Percentiles rank a stretch among this genome's conserved stretches.
phyloP scores from a whole-genome alignment of 2,888 invertebrate species.

The Caenorhabditis sp. region DNA sequence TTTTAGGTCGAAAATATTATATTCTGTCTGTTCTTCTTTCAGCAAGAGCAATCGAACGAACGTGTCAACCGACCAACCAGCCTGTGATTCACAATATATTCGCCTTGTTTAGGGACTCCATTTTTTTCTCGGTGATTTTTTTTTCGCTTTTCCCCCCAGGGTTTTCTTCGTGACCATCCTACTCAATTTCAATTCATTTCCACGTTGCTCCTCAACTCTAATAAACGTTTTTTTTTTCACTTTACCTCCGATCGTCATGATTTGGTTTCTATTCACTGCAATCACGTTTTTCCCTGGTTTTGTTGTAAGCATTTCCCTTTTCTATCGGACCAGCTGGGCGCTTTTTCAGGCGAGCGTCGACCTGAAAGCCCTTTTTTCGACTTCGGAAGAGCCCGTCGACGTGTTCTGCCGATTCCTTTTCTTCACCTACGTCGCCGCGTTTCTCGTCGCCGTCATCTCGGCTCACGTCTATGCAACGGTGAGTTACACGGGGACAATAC shows the following conservation, averaged over 20 bases:
- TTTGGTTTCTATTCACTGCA: conserved; percentile 18
- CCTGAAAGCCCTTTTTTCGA: conserved; percentile 2
- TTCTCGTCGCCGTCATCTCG: not conserved
- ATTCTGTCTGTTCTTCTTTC: conserved; percentile 3
- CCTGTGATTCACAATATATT: conserved; percentile 45
- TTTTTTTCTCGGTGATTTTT: not conserved
- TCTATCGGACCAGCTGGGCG: no score
- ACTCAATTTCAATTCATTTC: not conserved
- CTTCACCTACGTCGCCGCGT: conserved; percentile 15
- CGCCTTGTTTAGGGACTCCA: no score
- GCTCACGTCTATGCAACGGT: conserved; percentile 31
- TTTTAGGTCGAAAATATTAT: not conserved
- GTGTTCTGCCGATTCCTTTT: conserved; percentile 25
- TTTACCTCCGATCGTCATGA: conserved; percentile 11
- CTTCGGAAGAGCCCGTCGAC: conserved; percentile 17
- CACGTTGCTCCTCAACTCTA: no score
- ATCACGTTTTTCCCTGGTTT: conserved; percentile 12
- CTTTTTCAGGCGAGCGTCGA: conserved; percentile 25
- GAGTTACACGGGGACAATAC: not conserved
- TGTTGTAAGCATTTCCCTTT: conserved; percentile 8
- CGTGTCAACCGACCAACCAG: conserved; percentile 43
- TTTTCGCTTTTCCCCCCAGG: conserved; percentile 1
- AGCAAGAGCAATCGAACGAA: conserved; percentile 52
- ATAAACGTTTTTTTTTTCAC: conserved; percentile 11
- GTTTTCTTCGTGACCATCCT: not conserved